Evolutionary conservation across 1,140 invertebrate genomes (phyloP), one percentile per base, ranked within the genome.

Genomic region (Eueides isabella): DNA sequence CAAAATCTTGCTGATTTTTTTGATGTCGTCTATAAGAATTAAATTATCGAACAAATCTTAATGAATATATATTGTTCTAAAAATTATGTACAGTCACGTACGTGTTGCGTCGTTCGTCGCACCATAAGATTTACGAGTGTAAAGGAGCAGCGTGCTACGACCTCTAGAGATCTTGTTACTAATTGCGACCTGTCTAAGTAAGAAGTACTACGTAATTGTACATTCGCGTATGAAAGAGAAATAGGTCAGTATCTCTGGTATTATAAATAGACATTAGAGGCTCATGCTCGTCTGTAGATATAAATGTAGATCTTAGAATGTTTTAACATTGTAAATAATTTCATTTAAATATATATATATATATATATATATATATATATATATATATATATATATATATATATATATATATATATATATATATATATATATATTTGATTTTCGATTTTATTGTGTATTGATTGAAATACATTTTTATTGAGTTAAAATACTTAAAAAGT

Each of bases 41-140:
- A 55, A 55, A 55, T 55, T 26, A 26, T 55, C 11, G 48, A 55
- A 12, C 9, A 26, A 7, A 19, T 23, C 48, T 55, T 62, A 73
- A 73, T 68, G 61, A 64, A 14, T 44, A 31, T 48, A 35, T 73
- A 73, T 73, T 44, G 66, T 68, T 68, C 30, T 38, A 33, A 30
- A 44, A 33, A 71, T 75, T 75, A 75, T 71, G 73, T 65, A 71
- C 6, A 66, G 73, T 70, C 67, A 75, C 73, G 73, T 75, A 75
- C 63, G 33, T 72, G 61, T 64, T 65, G 41, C 67, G 33, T 41
- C 68, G 67, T 61, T 23, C 63, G 62, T 30, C 64, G 71, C 70
- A 73, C 64, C 61, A 61, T 19, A 35, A 70, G 77, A 78, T 78
- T 78, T 78, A 74, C 41, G 77, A 68, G 65, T 61, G 73, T n/a